Base-by-base conservation (phyloP, 1,140 invertebrate species). In the Lepidostoma basale region DNA sequence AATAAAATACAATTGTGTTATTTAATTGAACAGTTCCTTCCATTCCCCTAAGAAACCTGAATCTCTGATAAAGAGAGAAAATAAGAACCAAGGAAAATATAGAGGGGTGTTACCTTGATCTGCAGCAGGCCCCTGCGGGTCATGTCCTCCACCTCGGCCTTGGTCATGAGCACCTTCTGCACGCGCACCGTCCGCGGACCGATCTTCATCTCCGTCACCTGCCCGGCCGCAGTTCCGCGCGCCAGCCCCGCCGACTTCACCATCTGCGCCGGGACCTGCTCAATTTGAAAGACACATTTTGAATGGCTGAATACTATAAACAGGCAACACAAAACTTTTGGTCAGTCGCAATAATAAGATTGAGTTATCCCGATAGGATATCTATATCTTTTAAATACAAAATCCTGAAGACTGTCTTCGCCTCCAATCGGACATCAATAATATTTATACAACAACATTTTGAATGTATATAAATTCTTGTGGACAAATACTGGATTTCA, bases 161-260 rank as follows among this genome's bases (percentile, higher is more conserved):
- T 87, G 12, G 85, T 86, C 78, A 88, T 82, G 0, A 85, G 79
- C 39, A 87, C 84, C 75, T 86, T 86, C 73, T 87, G 84, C 2
- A 88, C 85, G 68, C 83, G 83, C 0, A 86, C 83, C n/a, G 84
- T 76, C 69, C 85, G 85, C 68, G 85, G 82, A 25, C 84, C 85
- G 9, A 86, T 84, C 75, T 85, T 84, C 81, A 86, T 84, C 72
- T 86, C 81, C 42, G 83, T 80, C 3, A 81, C 58, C 16, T 59
- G 54, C 4, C n/a, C n/a, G n/a, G n/a, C n/a, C n/a, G n/a, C n/a
- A n/a, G 73, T 0, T 74, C 74, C 67, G 0, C 75, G 59, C 1
- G 80, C 78, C 45, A 83, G 47, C 20, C 79, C 80, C 40, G 81
- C 42, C 3, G 80, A 77, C 59, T 78, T 81, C 0, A 83, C 75